Base-by-base conservation (phyloP, 2,113 vertebrate genomes). In the Phasianus colchicus region DNA sequence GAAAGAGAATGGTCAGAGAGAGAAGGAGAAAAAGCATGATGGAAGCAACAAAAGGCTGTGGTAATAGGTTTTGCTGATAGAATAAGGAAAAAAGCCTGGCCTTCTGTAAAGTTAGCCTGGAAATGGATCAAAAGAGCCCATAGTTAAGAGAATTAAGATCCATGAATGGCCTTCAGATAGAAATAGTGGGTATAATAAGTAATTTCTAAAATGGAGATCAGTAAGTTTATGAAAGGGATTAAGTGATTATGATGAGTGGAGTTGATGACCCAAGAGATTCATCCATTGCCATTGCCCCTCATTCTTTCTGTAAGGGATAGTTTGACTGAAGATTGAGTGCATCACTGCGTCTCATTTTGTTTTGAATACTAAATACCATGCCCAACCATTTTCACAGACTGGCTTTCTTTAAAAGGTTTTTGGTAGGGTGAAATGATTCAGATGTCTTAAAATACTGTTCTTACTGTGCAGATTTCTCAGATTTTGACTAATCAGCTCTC, bases 21-120 rank as follows among this genome's bases (percentile, higher is more conserved):
- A 0, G 4, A 74, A 77, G 47, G 10, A 48, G 7, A 64, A 11
- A 36, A 54, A 43, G 8, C 1, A 0, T 1, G 2, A 20, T 12
- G 12, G 38, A 86, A 77, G 11, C 14, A 76, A 18, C 22, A 13
- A 12, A 34, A n/a, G 25, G 7, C 12, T 63, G 20, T 78, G 42
- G 5, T 57, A 40, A n/a, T n/a, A 81, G 5, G 3, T 36, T 13
- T 3, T 57, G 43, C 7, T 65, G 45, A n/a, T n/a, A 83, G 4
- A 42, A 30, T 66, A 63, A 66, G 22, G 8, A n/a, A 5, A 69
- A 52, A 32, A 48, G 25, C 9, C 4, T 54, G 27, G 11, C 7
- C 14, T 19, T 45, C 1, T 12, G 10, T 42, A 75, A 58, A 0
- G 48, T 85, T 63, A 65, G 42, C 5, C 17, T 71, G 36, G 15